These are phyloP conservation scores for Smutsia temminckii DNA, from an alignment of 2,797 vertebrate species.

Conservation along the genomic window DNA sequence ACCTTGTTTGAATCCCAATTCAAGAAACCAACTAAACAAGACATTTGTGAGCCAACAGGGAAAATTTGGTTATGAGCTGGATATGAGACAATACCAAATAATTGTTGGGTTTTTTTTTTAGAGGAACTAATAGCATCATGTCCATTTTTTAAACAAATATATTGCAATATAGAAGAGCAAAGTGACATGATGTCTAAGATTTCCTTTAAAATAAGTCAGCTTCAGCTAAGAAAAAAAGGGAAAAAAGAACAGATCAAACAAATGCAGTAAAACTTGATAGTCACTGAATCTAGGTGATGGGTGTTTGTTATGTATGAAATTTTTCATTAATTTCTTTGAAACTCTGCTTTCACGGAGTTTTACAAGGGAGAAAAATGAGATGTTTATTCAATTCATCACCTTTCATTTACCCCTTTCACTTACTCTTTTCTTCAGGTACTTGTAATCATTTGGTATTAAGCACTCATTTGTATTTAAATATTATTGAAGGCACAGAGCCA, in stretches of 20 bases:
- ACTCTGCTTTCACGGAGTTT: background rate
- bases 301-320: background rate
- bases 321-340: background rate
- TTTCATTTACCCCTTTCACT: background rate
- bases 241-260: background rate
- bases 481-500: background rate
- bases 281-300: background rate
- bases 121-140: background rate
- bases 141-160: background rate
- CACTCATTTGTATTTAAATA: background rate
- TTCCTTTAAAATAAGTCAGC: background rate
- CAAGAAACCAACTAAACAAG: background rate
- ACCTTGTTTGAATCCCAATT: background rate
- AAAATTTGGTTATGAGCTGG: constrained; percentile 1
- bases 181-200: background rate
- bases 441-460: background rate
- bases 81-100: background rate
- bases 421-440: background rate
- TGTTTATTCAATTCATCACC: background rate
- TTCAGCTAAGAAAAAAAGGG: background rate
- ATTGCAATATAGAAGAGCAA: background rate
- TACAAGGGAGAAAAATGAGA: background rate
- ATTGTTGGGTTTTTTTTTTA: background rate
- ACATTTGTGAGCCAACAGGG: background rate
- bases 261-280: background rate